Percentiles rank a stretch among this genome's conserved stretches.
Evolutionary conservation across 2,113 vertebrate species (phyloP).

Genomic region (Rhabdomys dilectus): DNA sequence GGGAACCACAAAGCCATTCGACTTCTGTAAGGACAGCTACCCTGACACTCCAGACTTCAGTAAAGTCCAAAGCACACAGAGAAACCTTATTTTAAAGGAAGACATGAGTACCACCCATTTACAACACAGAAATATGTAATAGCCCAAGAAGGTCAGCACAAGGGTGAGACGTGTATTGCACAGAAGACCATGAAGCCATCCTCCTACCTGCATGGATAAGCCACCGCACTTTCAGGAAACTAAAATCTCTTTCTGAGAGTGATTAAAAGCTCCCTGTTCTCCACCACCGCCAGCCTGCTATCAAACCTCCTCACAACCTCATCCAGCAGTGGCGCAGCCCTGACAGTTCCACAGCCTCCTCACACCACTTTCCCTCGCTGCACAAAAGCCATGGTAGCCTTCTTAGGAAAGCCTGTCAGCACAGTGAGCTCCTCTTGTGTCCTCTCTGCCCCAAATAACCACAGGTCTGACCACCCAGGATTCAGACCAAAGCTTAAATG

Average conservation of each 20-base stretch:
- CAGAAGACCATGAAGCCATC: neutral
- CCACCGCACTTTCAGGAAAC: neutral
- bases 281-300: neutral
- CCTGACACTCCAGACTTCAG: neutral
- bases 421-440: neutral
- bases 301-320: neutral
- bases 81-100: neutral
- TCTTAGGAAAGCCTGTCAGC: neutral
- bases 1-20: too few relatives aligned
- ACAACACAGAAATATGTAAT: neutral
- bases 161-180: rapidly evolving
- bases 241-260: neutral
- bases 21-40: neutral
- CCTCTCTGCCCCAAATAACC: neutral
- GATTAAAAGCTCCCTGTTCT: neutral
- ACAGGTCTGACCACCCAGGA: neutral
- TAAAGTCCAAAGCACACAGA: neutral
- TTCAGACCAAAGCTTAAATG: neutral
- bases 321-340: neutral
- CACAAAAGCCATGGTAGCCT: neutral
- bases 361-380: neutral
- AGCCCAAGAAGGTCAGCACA: neutral
- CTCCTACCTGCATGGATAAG: neutral
- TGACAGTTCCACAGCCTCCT: neutral
- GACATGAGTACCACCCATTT: neutral